Evolutionary conservation across 2,113 vertebrate species (phyloP).

Genomic region (Pholis gunnellus): DNA sequence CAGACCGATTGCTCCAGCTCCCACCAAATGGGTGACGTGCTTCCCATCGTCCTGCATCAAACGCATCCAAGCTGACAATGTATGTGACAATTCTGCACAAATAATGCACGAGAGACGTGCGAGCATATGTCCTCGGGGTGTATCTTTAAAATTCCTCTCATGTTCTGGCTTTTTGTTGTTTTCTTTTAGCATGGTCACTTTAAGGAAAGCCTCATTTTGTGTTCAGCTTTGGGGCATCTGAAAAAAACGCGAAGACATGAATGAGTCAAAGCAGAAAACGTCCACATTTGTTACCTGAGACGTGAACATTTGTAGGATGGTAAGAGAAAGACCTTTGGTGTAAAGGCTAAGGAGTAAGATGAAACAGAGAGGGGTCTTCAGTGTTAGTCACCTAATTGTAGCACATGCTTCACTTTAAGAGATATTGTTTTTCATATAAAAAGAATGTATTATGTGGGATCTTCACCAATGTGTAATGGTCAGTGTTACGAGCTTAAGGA

Average conservation of each 20-base stretch:
- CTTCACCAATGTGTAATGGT: constrained; percentile 12
- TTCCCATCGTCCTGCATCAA: constrained; percentile 20
- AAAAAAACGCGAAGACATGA: constrained; percentile 5
- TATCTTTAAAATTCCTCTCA: not conserved
- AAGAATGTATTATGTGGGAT: not conserved
- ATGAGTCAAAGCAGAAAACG: constrained; percentile 2
- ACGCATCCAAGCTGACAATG: constrained; percentile 30
- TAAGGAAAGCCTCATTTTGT: constrained; percentile 10
- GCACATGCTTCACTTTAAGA: not conserved
- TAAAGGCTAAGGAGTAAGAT: not conserved
- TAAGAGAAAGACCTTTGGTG: not conserved
- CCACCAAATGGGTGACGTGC: constrained; percentile 21
- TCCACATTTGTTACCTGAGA: not conserved
- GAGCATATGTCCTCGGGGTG: constrained; percentile 5
- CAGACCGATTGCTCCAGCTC: constrained; percentile 14
- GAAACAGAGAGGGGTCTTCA: not conserved
- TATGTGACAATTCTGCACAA: constrained; percentile 30
- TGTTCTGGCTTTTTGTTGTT: not conserved
- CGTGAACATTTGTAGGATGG: not conserved
- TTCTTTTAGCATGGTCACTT: not conserved
- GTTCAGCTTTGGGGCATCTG: constrained; percentile 15
- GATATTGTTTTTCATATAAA: not conserved
- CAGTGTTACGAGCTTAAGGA: not conserved
- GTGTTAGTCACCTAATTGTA: not conserved
- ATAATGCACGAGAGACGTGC: not conserved